These are phyloP conservation scores for Leptothorax acervorum DNA, from an alignment of 2,888 invertebrate genomes.

Conservation along the genomic window DNA sequence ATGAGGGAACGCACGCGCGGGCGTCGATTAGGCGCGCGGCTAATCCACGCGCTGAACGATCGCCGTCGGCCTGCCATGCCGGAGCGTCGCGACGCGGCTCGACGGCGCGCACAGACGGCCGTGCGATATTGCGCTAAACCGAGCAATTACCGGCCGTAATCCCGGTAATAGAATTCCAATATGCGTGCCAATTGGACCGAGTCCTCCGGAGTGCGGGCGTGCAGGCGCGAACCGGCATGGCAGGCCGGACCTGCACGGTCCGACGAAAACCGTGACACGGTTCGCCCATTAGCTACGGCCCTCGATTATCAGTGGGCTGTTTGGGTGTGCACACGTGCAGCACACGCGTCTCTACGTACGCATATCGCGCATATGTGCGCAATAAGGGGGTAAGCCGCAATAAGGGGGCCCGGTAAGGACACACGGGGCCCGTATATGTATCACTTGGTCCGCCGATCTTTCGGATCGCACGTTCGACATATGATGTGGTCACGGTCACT, in stretches of 20 bases:
- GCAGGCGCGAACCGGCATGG: conserved; percentile 73
- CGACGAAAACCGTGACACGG: conserved; percentile 79
- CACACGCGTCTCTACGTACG: background rate
- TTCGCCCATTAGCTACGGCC: conserved; percentile 76
- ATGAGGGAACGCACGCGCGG: conserved; percentile 22
- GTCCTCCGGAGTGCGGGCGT: conserved; percentile 67
- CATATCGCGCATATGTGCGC: conserved; percentile 4
- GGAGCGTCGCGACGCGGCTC: conserved; percentile 44
- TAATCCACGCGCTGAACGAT: conserved; percentile 74
- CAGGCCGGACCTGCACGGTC: conserved; percentile 71
- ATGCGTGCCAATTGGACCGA: conserved; percentile 81
- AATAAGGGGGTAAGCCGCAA: conserved; percentile 1
- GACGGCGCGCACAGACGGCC: conserved; percentile 60
- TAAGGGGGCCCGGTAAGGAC: background rate
- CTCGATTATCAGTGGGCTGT: conserved; percentile 45
- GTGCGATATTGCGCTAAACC: conserved; percentile 80
- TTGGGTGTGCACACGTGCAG: background rate
- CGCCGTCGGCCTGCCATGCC: conserved; percentile 59
- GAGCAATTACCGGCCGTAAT: conserved; percentile 81
- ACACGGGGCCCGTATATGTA: background rate
- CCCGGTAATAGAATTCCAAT: conserved; percentile 82
- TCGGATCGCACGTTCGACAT: conserved; percentile 32
- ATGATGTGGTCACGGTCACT: conserved; percentile 40
- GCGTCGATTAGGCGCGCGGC: conserved; percentile 50
- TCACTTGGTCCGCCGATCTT: conserved; percentile 7